phyloP scores from a whole-genome alignment of 2,113 vertebrate genomes.

The Xenopus borealis region DNA sequence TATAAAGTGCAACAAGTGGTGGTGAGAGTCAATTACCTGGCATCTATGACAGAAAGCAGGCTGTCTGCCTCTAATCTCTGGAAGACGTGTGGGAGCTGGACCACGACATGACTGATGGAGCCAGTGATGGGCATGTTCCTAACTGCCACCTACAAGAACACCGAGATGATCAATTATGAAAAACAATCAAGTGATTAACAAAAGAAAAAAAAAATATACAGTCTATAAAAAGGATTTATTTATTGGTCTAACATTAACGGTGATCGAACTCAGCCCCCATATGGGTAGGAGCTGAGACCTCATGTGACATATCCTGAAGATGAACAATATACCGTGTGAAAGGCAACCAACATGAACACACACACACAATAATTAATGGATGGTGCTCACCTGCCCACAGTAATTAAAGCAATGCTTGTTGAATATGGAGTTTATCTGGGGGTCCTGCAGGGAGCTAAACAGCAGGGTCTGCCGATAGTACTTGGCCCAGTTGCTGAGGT shows the following conservation, averaged over 20 bases:
- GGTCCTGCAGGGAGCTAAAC: constrained; percentile 85
- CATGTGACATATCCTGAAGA: too few relatives aligned
- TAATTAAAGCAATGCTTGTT: constrained; percentile 85
- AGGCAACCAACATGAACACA: too few relatives aligned
- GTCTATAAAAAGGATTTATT: too few relatives aligned
- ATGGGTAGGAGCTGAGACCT: too few relatives aligned
- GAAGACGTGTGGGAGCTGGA: constrained; percentile 93
- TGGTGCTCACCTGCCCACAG: constrained; percentile 76
- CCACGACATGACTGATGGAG: constrained; percentile 85
- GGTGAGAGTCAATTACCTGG: constrained; percentile 66
- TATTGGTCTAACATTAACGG: too few relatives aligned
- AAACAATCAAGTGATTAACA: too few relatives aligned
- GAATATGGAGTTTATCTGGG: constrained; percentile 88
- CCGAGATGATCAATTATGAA: too few relatives aligned
- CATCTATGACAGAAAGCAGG: constrained; percentile 63
- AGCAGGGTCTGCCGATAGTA: constrained; percentile 89
- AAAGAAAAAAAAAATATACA: too few relatives aligned
- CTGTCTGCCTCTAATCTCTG: constrained; percentile 78
- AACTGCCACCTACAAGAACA: constrained; percentile 65
- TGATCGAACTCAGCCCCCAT: too few relatives aligned
- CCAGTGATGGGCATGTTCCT: constrained; percentile 76
- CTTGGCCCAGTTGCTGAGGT: constrained; percentile 83
- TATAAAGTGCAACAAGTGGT: background rate
- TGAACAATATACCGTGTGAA: too few relatives aligned
- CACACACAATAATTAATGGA: too few relatives aligned